These are phyloP conservation scores for Allygus modestus DNA, from an alignment of 2,888 invertebrate genomes.

Conservation along the genomic window DNA sequence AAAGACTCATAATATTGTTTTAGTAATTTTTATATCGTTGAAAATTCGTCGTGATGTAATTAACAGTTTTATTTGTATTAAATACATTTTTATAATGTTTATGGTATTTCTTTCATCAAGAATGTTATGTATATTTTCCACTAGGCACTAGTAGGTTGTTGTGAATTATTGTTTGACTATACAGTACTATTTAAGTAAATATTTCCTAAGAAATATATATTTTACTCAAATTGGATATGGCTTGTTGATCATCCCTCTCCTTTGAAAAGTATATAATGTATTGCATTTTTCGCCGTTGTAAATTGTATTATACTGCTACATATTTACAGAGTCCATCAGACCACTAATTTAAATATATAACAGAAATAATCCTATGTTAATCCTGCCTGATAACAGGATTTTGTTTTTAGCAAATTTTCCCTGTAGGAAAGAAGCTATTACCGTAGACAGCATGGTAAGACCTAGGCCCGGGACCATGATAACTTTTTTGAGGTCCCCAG, in stretches of 20 bases:
- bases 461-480: too few species aligned
- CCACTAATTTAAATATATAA: too few species aligned
- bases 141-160: constrained; percentile 37
- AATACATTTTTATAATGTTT: constrained; percentile 39
- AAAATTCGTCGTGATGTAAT: constrained; percentile 17
- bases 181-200: constrained; percentile 30
- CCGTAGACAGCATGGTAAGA: too few species aligned
- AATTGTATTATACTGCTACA: too few species aligned
- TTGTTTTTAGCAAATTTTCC: too few species aligned
- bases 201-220: constrained; percentile 47
- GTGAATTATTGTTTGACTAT: constrained; percentile 37
- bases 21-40: constrained; percentile 13
- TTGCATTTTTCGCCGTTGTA: too few species aligned
- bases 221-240: constrained; percentile 50
- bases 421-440: too few species aligned
- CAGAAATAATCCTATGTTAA: too few species aligned
- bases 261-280: too few species aligned
- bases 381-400: too few species aligned
- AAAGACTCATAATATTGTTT: constrained; percentile 6
- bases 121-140: constrained; percentile 52
- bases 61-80: constrained; percentile 47
- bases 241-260: neutral
- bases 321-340: too few species aligned
- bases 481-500: too few species aligned
- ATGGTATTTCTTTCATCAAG: constrained; percentile 32